Evolutionary conservation across 2,797 vertebrate genomes (phyloP), one percentile per base, ranked within the genome.

Genomic region (Danio choprae): DNA sequence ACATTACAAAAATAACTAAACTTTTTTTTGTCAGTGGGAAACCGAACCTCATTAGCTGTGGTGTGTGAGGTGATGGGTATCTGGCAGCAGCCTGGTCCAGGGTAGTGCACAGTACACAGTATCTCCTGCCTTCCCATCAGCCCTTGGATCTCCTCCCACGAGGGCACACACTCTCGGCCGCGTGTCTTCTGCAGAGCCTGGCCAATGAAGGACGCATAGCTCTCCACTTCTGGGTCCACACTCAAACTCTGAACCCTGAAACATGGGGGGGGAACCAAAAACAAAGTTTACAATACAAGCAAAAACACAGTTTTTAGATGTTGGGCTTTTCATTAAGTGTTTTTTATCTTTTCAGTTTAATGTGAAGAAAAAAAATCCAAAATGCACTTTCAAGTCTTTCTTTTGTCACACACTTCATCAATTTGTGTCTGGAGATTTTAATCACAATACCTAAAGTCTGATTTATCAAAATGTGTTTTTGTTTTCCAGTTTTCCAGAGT

Each of bases 61-160:
- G 96, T 97, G 90, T 99, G 96, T 41, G 97, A 98, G 88, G 94
- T 95, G 90, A 99, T 95, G 89, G 95, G 92, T 84, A 98, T 93
- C 0, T 93, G 93, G 89, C 96, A 96, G 87, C 94, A 91, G 0
- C 95, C 93, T 0, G 95, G 93, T 8, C 96, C 96, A 0, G 96
- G 96, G 87, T 96, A 97, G 90, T 97, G 94, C 79, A 97, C 94
- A 0, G 94, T 95, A 87, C 96, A 97, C 80, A 94, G 83, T 92
- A 97, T 94, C 90, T 97, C 95, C 86, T 97, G 95, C 64, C 95
- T 87, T 76, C 84, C 93, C 90, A 96, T 96, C 88, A 99, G 91
- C 77, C 95, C 95, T 56, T 95, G 94, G 91, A 99, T 97, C 93
- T 99, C 98, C 20, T 97, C 96, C 91, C 96, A 94, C 1, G 97